A percentile compares a stretch with the other conserved stretches of the same genome.
Conservation (phyloP, 2,113 vertebrate genomes). For the Castor canadensis region DNA sequence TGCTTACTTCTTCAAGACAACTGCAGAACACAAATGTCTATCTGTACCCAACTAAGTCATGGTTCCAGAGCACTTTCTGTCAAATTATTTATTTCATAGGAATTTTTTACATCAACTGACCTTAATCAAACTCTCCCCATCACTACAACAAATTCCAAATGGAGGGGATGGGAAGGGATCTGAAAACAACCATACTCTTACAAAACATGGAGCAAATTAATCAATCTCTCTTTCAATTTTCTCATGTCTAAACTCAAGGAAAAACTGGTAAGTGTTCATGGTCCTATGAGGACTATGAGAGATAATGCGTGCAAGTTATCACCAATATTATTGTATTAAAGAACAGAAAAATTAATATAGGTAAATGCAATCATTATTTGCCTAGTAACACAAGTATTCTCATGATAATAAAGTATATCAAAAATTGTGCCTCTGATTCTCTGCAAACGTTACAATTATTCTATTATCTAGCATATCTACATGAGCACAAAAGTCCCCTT, state of each 20-base stretch:
- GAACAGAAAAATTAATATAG: conserved; percentile 32
- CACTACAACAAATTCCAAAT: not conserved
- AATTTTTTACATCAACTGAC: not conserved
- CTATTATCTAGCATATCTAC: not conserved
- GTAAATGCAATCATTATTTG: conserved; percentile 42
- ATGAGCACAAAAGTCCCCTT: not conserved
- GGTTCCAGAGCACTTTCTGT: not conserved
- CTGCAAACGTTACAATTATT: conserved; percentile 22
- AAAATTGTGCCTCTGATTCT: conserved; percentile 30
- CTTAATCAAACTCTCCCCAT: not conserved
- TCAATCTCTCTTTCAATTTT: not conserved
- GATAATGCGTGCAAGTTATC: not conserved
- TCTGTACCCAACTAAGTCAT: not conserved
- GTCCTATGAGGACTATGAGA: not conserved
- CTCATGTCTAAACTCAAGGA: conserved; percentile 24
- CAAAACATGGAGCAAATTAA: conserved; percentile 33
- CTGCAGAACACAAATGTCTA: not conserved
- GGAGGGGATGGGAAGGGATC: not conserved
- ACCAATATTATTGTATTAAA: conserved; percentile 5
- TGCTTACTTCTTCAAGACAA: not conserved
- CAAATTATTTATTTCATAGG: not conserved
- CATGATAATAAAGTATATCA: conserved; percentile 32
- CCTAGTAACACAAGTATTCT: conserved; percentile 26
- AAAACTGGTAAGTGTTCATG: not conserved
- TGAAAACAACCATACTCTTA: not conserved